Percentiles rank a stretch among this genome's conserved stretches.
Evolutionary conservation across 2,113 vertebrate genomes (phyloP).

Genomic region (Falco punctatus): DNA sequence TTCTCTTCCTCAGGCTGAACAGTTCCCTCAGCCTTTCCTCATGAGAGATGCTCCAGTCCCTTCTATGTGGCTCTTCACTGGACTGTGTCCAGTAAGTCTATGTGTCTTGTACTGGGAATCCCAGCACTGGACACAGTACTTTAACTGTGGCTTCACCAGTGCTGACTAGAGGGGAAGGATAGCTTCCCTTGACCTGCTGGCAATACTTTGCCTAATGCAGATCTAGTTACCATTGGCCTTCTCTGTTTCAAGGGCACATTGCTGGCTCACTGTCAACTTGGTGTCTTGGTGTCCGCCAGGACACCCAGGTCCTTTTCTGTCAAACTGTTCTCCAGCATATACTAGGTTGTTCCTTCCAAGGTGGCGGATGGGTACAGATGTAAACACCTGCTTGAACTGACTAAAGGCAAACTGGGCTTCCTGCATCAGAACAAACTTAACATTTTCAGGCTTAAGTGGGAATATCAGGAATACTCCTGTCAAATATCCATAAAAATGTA

Average conservation of each 20-base stretch:
- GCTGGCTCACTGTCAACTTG: too few species aligned
- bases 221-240: too few species aligned
- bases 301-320: too few species aligned
- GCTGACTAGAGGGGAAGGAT: not conserved
- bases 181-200: not conserved
- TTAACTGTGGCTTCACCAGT: not conserved
- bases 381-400: not conserved
- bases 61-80: too few species aligned
- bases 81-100: not conserved
- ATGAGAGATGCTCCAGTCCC: too few species aligned
- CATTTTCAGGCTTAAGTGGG: not conserved
- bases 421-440: fast-evolving
- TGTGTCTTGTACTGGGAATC: not conserved
- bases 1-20: too few species aligned
- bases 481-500: not conserved
- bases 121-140: not conserved
- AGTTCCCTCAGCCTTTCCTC: too few species aligned
- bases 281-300: too few species aligned
- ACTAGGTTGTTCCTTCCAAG: not conserved
- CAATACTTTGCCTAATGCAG: not conserved
- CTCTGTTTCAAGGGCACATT: not conserved
- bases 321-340: too few species aligned
- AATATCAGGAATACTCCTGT: not conserved
- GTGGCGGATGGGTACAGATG: too few species aligned
- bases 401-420: not conserved